A percentile compares a stretch with the other conserved stretches of the same genome.
These are phyloP conservation scores for Leiothrix lutea DNA, from an alignment of 2,113 vertebrate genomes.

Conservation along the genomic window DNA sequence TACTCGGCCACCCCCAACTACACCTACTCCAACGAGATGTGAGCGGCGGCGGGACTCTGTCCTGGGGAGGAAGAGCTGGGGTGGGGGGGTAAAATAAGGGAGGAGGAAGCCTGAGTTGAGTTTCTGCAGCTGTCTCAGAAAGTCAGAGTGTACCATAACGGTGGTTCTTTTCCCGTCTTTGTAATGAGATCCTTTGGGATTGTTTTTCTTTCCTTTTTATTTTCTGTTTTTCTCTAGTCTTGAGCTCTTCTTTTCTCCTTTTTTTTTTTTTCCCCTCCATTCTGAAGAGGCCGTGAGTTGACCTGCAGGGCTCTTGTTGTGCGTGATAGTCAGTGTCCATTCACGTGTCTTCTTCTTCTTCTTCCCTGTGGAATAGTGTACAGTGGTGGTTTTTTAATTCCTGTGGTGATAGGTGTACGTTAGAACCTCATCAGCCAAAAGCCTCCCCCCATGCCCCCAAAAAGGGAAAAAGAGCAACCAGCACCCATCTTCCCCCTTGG, in stretches of 20 bases:
- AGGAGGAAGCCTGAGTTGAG: constrained; percentile 8
- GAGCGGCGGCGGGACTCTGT: constrained; percentile 46
- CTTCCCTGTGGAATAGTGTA: constrained; percentile 64
- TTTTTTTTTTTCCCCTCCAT: not conserved
- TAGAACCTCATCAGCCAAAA: constrained; percentile 65
- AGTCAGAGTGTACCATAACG: constrained; percentile 35
- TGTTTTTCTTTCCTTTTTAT: not conserved
- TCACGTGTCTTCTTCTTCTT: constrained; percentile 29
- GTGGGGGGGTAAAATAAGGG: not conserved
- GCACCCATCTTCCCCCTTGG: not conserved
- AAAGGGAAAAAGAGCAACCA: constrained; percentile 18
- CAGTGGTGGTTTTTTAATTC: constrained; percentile 59
- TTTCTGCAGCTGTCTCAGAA: constrained; percentile 36
- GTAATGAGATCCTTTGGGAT: not conserved
- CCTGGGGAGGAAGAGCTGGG: not conserved
- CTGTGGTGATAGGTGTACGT: constrained; percentile 71
- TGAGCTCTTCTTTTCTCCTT: not conserved
- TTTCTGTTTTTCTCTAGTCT: not conserved
- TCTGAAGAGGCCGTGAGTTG: constrained; percentile 19
- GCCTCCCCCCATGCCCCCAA: not conserved
- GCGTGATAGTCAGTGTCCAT: constrained; percentile 9
- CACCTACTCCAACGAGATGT: constrained; percentile 96
- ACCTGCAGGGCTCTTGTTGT: constrained; percentile 46
- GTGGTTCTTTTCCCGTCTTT: constrained; percentile 29
- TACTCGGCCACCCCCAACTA: constrained; percentile 95